A percentile compares a stretch with the other conserved stretches of the same genome.
These are phyloP conservation scores for Argentina silus DNA, from an alignment of 2,797 vertebrate species.

Conservation along the genomic window DNA sequence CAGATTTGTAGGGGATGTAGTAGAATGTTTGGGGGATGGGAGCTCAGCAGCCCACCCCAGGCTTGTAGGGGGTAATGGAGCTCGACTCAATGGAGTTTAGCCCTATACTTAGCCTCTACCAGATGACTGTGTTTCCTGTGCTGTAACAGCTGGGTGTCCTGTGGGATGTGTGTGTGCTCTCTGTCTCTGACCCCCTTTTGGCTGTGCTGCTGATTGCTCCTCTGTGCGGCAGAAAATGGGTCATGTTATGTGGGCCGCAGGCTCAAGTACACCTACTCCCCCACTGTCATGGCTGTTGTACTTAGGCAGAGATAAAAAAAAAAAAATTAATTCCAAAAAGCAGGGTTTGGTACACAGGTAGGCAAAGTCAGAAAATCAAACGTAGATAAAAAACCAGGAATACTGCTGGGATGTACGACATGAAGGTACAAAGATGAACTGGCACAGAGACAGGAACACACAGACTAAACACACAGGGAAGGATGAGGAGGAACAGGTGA, in stretches of 20 bases:
- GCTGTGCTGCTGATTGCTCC: slow-evolving; percentile 66
- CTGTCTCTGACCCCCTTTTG: slow-evolving; percentile 58
- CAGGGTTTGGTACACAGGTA: no score
- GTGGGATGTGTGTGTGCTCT: slow-evolving; percentile 62
- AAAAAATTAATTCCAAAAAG: no score
- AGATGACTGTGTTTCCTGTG: slow-evolving; percentile 76
- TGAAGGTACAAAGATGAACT: no score
- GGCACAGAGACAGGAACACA: no score
- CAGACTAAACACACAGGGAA: no score
- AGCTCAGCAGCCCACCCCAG: slow-evolving; percentile 47
- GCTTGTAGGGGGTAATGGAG: slow-evolving; percentile 32
- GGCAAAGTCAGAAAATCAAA: no score
- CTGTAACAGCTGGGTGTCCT: slow-evolving; percentile 70
- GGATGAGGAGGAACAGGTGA: no score
- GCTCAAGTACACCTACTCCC: slow-evolving; percentile 32
- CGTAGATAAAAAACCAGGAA: no score
- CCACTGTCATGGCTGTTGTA: no score
- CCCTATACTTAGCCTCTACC: slow-evolving; percentile 66
- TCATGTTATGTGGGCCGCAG: slow-evolving; percentile 65
- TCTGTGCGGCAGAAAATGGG: slow-evolving; percentile 67
- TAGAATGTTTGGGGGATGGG: slow-evolving; percentile 4
- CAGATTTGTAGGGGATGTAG: slow-evolving; percentile 22
- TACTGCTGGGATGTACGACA: no score
- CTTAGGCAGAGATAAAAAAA: no score
- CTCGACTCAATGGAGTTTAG: slow-evolving; percentile 52